These are phyloP conservation scores for Frieseomelitta varia DNA, from an alignment of 1,140 invertebrate species.

Conservation along the genomic window DNA sequence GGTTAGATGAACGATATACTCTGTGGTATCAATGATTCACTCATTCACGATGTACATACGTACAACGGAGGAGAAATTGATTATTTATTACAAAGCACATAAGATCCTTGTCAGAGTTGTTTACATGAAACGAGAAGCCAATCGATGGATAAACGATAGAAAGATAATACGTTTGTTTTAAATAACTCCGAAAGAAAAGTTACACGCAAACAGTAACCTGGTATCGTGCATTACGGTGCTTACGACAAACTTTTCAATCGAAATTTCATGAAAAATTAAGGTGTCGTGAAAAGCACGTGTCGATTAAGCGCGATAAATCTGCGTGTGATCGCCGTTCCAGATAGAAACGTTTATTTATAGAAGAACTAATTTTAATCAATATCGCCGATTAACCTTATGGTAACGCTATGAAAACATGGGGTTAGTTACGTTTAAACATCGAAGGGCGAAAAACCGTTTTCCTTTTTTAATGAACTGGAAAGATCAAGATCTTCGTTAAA, in stretches of 20 bases:
- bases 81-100: too few relatives aligned
- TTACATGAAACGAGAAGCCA: neutral
- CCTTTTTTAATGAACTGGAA: neutral
- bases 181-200: neutral
- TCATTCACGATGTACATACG: too few relatives aligned
- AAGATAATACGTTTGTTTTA: neutral
- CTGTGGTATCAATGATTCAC: neutral
- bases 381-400: neutral
- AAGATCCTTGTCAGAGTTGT: neutral
- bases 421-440: neutral
- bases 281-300: neutral
- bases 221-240: neutral
- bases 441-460: too few relatives aligned
- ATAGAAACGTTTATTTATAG: constrained; percentile 34
- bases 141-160: neutral
- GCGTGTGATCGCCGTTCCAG: neutral
- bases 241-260: too few relatives aligned
- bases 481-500: neutral
- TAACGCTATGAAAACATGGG: neutral
- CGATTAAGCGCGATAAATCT: neutral
- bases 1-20: neutral
- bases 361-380: constrained; percentile 29
- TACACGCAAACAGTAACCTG: rapidly evolving
- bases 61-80: too few relatives aligned
- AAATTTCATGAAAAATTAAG: neutral